Conservation (phyloP, 2,113 vertebrate species). For the Meles meles region DNA sequence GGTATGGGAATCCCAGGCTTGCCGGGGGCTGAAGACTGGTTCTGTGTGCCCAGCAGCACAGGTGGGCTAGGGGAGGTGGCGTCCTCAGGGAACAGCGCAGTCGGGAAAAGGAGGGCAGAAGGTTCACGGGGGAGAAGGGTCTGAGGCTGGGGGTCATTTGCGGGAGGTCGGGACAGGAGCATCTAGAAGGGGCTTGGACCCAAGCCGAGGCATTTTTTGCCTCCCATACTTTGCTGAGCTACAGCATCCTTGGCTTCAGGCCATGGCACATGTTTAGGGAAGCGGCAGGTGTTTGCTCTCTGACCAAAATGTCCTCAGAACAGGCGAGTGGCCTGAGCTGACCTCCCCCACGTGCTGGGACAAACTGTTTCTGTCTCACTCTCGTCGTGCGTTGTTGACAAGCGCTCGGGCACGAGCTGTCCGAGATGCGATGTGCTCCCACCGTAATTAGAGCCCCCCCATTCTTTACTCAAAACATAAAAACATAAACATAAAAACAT, state of each 20-base stretch:
- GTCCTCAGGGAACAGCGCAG: background rate
- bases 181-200: background rate
- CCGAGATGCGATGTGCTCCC: background rate
- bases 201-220: background rate
- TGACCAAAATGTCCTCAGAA: background rate
- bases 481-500: too few relatives aligned
- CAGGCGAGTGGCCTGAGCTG: background rate
- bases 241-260: background rate
- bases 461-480: background rate
- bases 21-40: background rate
- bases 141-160: background rate
- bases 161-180: background rate
- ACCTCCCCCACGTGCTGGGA: background rate
- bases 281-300: background rate
- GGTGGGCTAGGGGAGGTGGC: rapidly evolving
- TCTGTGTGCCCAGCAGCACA: background rate
- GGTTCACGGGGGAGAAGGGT: rapidly evolving
- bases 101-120: background rate
- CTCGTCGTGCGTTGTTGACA: background rate
- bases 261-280: background rate
- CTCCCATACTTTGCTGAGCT: background rate
- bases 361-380: background rate
- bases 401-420: background rate
- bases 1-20: background rate
- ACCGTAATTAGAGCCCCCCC: rapidly evolving